Base-by-base conservation (phyloP, 2,797 vertebrate species). In the Phylloscopus collybita region DNA sequence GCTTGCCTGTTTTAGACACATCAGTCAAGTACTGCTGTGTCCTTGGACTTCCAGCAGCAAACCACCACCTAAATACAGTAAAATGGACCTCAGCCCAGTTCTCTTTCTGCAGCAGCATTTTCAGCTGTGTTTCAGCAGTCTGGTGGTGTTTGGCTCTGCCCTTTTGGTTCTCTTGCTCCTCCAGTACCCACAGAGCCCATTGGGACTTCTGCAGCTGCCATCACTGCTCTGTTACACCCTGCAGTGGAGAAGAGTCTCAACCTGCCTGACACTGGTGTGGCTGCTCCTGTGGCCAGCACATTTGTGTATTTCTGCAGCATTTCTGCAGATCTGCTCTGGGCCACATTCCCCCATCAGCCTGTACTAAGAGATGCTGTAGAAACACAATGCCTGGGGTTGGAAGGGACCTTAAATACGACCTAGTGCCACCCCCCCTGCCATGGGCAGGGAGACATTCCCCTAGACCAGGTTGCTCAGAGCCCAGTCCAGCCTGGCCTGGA, bases 381-480 rank as follows among this genome's bases (percentile, higher is more conserved):
- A 50, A 42, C 70, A 75, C 22, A 54, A 21, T 5, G 1, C 27
- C 51, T 56, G 50, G 36, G 36, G 11, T 7, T 61, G 62, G 34
- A 29, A 56, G 32, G 34, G 30, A 49, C 70, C 6, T 17, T 17
- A n/a, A 32, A 82, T 16, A 38, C 17, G 27, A 20, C 0, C 19
- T 1, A 2, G 22, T 36, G 50, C 36, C 56, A 61, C 3, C 2
- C 15, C 7, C 18, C 15, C 13, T 69, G 78, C 22, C 0, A 0
- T 25, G 56, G 34, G 42, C 4, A 49, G 22, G n/a, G 42, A 36
- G 34, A 42, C 4, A 19, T 50, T 69, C 32, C 36, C 25, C 72
- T 8, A 9, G 19, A 25, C 16, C 86, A 56, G 27, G 32, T 8
- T 50, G 14, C 62, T 56, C 49, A 75, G 40, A 60, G 26, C 30